Evolutionary conservation across 1,140 invertebrate species (phyloP).

Genomic region (Linepithema humile): DNA sequence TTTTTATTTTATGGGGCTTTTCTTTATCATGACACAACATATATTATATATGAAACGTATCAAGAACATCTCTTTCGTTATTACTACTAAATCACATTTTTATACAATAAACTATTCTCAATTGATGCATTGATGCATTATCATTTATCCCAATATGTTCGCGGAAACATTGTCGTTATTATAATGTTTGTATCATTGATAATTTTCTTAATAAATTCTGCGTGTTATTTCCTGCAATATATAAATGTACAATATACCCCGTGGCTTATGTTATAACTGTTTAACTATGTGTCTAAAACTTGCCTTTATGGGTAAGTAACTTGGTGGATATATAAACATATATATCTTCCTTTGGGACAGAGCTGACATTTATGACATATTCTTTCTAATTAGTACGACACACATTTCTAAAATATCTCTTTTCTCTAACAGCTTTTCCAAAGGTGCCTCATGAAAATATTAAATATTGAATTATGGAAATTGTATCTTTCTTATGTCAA

Average conservation of each 20-base stretch:
- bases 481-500: conserved; percentile 99
- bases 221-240: conserved; percentile 41
- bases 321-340: conserved; percentile 65
- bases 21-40: conserved; percentile 45
- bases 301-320: conserved; percentile 82
- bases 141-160: conserved; percentile 77
- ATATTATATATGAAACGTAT: conserved; percentile 38
- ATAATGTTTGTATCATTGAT: conserved; percentile 63
- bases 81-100: conserved; percentile 71
- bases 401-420: conserved; percentile 64
- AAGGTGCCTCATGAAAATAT: conserved; percentile 98
- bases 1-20: conserved; percentile 67
- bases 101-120: conserved; percentile 78
- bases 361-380: conserved; percentile 57
- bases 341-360: conserved; percentile 55
- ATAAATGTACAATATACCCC: conserved; percentile 23
- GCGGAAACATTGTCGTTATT: conserved; percentile 56
- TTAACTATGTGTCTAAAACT: conserved; percentile 72
- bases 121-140: conserved; percentile 80
- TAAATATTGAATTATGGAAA: conserved; percentile 99
- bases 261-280: conserved; percentile 62
- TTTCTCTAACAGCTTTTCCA: conserved; percentile 94
- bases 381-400: conserved; percentile 61
- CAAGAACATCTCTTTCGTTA: conserved; percentile 47
- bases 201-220: conserved; percentile 65